Percentiles rank a stretch among this genome's conserved stretches.
phyloP scores from a whole-genome alignment of 2,113 vertebrate genomes.

The Brienomyrus brachyistius region DNA sequence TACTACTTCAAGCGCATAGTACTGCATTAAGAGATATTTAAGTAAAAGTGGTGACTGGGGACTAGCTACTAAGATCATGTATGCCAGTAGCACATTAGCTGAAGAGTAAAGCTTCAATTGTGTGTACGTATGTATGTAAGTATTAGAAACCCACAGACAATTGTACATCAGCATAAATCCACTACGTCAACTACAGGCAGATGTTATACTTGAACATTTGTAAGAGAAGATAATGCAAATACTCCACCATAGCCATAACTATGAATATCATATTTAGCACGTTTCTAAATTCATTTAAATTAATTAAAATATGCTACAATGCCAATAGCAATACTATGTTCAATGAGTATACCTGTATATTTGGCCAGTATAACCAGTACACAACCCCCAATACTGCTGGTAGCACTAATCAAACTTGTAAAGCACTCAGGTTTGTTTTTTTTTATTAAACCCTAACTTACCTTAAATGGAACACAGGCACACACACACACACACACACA shows the following conservation, averaged over 20 bases:
- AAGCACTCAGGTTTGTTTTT: no score
- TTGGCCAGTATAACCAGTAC: not conserved
- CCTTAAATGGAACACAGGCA: no score
- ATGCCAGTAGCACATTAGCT: not conserved
- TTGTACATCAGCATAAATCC: not conserved
- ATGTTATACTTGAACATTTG: not conserved
- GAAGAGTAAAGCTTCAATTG: not conserved
- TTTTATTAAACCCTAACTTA: no score
- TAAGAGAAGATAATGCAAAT: not conserved
- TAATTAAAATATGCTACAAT: no score
- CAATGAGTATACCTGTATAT: not conserved
- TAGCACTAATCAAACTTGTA: no score
- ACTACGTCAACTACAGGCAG: not conserved
- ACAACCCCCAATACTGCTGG: not conserved
- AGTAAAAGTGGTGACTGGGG: conserved; percentile 31
- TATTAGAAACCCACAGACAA: not conserved
- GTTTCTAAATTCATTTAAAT: not conserved
- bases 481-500: no score
- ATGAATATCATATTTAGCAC: not conserved
- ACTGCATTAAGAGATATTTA: conserved; percentile 57
- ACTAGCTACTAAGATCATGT: conserved; percentile 30
- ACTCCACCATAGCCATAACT: not conserved
- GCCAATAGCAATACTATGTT: no score
- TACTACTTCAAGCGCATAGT: conserved; percentile 49
- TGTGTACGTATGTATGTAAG: not conserved